Evolutionary conservation across 2,888 invertebrate species (phyloP).

Genomic region (Isoperla grammatica): DNA sequence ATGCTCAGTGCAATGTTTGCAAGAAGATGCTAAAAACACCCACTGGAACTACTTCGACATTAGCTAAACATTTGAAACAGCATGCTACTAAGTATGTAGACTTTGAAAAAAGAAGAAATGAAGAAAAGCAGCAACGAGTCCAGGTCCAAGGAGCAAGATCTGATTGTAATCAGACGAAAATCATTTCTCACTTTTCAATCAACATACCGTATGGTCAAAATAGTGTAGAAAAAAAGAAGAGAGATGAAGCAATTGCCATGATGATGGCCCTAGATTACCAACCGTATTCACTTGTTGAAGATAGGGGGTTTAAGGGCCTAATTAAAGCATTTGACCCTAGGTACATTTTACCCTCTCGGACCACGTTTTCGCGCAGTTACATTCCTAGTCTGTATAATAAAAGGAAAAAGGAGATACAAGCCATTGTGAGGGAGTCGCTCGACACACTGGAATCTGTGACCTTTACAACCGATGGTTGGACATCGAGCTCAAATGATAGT

Average conservation of each 20-base stretch:
- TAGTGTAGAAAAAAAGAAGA: not conserved
- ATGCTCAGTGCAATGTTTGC: conserved; percentile 9
- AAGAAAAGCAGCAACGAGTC: not conserved
- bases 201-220: not conserved
- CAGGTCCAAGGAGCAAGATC: not conserved
- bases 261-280: conserved; percentile 15
- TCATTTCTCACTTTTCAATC: not conserved
- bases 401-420: not conserved
- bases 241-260: not conserved
- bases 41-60: not conserved
- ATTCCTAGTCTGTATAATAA: conserved; percentile 5
- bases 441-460: not conserved
- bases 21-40: not conserved
- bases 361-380: conserved; percentile 1
- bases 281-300: conserved; percentile 14
- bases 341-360: not conserved
- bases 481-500: conserved; percentile 4
- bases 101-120: conserved; percentile 2
- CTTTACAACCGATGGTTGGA: conserved; percentile 8
- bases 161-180: not conserved
- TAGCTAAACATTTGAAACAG: conserved; percentile 2
- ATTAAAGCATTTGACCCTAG: not conserved
- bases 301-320: not conserved
- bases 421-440: not conserved
- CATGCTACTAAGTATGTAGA: not conserved